Percentiles rank a stretch among this genome's conserved stretches.
These are phyloP conservation scores for Iselma pallidipennis DNA, from an alignment of 2,888 invertebrate species.

Conservation along the genomic window DNA sequence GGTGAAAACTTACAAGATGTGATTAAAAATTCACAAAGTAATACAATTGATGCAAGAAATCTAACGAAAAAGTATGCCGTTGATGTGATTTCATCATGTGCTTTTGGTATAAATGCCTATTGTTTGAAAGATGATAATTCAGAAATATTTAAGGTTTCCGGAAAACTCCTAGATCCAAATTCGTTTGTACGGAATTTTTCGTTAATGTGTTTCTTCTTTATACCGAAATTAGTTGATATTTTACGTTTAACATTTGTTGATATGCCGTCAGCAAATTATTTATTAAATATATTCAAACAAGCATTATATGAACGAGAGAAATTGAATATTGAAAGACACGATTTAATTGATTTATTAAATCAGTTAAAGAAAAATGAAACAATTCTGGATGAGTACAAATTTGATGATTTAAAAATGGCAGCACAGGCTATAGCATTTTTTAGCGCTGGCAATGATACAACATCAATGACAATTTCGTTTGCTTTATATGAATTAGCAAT, in stretches of 20 bases:
- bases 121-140: constrained; percentile 44
- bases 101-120: constrained; percentile 52
- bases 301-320: constrained; percentile 36
- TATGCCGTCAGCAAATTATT: constrained; percentile 37
- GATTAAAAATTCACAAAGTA: constrained; percentile 17
- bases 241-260: constrained; percentile 40
- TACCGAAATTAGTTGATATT: constrained; percentile 34
- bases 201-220: constrained; percentile 31
- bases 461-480: constrained; percentile 61
- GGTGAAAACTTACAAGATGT: constrained; percentile 41
- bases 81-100: constrained; percentile 53
- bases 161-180: constrained; percentile 38
- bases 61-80: constrained; percentile 20
- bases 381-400: constrained; percentile 29
- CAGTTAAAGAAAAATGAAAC: constrained; percentile 49
- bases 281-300: constrained; percentile 40
- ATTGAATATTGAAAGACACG: constrained; percentile 53
- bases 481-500: constrained; percentile 60
- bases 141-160: constrained; percentile 45
- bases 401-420: constrained; percentile 40
- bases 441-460: constrained; percentile 65
- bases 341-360: constrained; percentile 63
- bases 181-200: constrained; percentile 31
- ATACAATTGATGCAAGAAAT: constrained; percentile 12
- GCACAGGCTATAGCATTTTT: constrained; percentile 60